Conservation (phyloP, 2,797 vertebrate genomes). For the Microctenopoma stevenorrisi region DNA sequence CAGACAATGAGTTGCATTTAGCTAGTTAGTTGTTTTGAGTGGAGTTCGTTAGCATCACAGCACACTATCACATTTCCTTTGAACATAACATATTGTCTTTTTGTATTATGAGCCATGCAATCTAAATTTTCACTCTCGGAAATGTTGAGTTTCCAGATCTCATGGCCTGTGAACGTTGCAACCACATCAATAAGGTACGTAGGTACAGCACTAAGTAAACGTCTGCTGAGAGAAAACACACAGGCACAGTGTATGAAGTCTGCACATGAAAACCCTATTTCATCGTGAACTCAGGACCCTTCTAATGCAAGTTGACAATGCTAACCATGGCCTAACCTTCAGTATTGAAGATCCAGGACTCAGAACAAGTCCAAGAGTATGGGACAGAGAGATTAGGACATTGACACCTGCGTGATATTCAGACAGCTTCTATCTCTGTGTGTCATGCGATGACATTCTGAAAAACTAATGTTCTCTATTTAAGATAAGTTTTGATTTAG, state of each 20-base stretch:
- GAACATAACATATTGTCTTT: not conserved
- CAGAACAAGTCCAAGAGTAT: not conserved
- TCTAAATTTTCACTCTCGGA: not conserved
- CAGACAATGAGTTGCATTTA: not conserved
- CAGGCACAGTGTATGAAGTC: not conserved
- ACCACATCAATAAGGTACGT: no score
- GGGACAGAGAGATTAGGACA: not conserved
- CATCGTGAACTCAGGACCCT: not conserved
- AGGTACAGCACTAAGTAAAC: no score
- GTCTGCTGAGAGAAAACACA: not conserved
- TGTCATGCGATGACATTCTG: not conserved
- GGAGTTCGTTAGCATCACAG: not conserved
- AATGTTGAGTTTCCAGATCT: not conserved
- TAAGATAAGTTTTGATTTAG: constrained; percentile 3
- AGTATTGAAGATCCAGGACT: not conserved
- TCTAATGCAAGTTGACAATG: not conserved
- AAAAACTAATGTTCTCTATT: not conserved
- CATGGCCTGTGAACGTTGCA: not conserved
- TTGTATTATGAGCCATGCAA: not conserved
- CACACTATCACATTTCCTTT: no score
- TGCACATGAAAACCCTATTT: not conserved
- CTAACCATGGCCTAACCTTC: not conserved
- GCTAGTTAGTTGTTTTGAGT: not conserved
- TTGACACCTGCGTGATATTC: not conserved
- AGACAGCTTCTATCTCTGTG: not conserved